These are phyloP conservation scores for Zingel zingel DNA, from an alignment of 2,113 vertebrate species.

Conservation along the genomic window DNA sequence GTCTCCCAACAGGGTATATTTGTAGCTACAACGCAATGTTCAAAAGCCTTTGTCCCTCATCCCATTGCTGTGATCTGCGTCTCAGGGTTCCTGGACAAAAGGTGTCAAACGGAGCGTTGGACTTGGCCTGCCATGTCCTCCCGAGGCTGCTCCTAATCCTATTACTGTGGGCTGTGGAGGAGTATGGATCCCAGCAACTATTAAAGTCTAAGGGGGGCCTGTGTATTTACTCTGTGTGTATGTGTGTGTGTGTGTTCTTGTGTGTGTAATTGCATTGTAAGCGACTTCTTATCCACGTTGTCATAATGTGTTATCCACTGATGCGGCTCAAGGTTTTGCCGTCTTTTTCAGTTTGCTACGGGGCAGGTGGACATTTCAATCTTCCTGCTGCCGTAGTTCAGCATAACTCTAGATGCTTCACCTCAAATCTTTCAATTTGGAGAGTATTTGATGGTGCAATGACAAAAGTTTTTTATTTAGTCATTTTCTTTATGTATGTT, in stretches of 20 bases:
- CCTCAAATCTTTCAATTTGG: neutral
- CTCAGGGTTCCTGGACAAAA: constrained; percentile 79
- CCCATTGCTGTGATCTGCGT: constrained; percentile 71
- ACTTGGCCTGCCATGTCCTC: constrained; percentile 73
- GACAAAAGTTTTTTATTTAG: neutral
- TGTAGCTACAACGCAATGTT: constrained; percentile 80
- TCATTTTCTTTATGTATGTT: neutral
- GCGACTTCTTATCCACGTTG: constrained; percentile 74
- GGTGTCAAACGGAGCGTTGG: constrained; percentile 79
- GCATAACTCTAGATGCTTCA: neutral
- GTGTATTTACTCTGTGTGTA: constrained; percentile 60
- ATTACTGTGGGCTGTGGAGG: constrained; percentile 72
- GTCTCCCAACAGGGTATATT: constrained; percentile 76
- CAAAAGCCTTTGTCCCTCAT: constrained; percentile 79
- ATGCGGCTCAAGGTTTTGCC: constrained; percentile 62
- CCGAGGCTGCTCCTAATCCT: constrained; percentile 81
- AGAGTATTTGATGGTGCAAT: neutral
- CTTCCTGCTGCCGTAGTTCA: neutral
- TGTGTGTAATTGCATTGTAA: constrained; percentile 81
- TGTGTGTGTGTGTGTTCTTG: constrained; percentile 58
- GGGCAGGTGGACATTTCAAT: constrained; percentile 74
- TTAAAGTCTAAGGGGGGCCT: constrained; percentile 62
- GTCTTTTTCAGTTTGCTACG: constrained; percentile 57
- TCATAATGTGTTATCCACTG: constrained; percentile 81
- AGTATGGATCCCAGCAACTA: constrained; percentile 55